Base-by-base conservation (phyloP, 2,888 invertebrate genomes). In the Furcula furcula region DNA sequence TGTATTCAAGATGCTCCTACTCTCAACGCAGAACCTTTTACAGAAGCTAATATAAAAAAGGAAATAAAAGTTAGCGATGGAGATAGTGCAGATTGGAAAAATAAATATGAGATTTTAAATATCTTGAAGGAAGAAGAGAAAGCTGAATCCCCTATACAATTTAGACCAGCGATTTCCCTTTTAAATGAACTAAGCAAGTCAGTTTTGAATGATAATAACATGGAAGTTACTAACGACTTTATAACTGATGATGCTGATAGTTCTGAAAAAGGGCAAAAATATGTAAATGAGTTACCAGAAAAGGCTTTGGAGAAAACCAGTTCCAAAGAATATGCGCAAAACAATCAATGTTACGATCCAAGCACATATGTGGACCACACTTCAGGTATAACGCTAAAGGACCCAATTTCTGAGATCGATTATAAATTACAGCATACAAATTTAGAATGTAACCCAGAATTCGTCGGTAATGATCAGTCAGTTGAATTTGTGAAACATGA, bases 21-120 rank as follows among this genome's bases (percentile, higher is more conserved):
- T 21, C 34, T 29, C 9, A 6, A 27, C 15, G 15, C 9, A 18
- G 11, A 11, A 7, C 16, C 16, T 28, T 2, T 16, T 10, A 11
- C 7, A 28, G 28, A 34, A 7, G 20, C 19, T 13, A n/a, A 27
- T 5, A 29, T 42, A n/a, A 23, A 29, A 18, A 40, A 41, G 21
- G 49, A 42, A 19, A 20, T 36, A 1, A 41, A 37, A 13, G 9
- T 55, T 4, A 49, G 36, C 40, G 30, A 41, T 9, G 52, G 58
- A 32, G 65, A 71, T 21, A 71, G 65, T 36, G 41, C 36, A 14
- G 82, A 86, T 48, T 88, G 88, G 88, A 83, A 74, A 59, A 82
- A 69, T 41, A 88, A 88, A 69, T 88, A 88, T 38, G 74, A 79
- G 31, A 87, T 88, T 50, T 65, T 88, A 47, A 67, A 81, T 21